phyloP scores from a whole-genome alignment of 2,797 vertebrate species.

The Ciconia nigra region DNA sequence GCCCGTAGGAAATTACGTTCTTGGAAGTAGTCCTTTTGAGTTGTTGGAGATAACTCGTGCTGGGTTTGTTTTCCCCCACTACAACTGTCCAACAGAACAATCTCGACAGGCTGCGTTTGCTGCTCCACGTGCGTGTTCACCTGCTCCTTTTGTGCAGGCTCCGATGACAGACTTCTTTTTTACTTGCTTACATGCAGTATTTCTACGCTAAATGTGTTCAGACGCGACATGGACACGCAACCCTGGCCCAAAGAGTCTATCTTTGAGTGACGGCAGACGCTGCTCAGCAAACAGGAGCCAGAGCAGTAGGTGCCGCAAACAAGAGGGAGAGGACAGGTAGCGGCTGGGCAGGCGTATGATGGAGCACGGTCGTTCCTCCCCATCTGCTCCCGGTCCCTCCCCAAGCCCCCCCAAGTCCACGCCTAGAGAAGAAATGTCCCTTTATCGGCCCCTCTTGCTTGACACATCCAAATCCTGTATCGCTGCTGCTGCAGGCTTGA shows the following conservation, averaged over 20 bases:
- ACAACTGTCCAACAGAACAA: neutral
- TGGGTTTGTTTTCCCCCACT: neutral
- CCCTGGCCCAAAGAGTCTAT: neutral
- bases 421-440: neutral
- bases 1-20: neutral
- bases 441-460: neutral
- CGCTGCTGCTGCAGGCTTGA: neutral
- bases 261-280: accelerated
- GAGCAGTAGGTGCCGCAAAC: neutral
- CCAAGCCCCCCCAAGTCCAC: neutral
- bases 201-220: accelerated
- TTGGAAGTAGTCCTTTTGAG: neutral
- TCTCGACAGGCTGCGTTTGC: neutral
- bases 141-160: neutral
- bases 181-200: neutral
- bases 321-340: neutral
- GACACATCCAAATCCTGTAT: accelerated
- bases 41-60: neutral
- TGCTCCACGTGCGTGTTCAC: accelerated
- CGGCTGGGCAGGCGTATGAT: accelerated
- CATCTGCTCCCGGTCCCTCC: neutral
- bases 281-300: neutral
- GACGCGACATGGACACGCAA: neutral
- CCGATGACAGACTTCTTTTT: neutral
- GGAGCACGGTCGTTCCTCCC: accelerated